phyloP scores from a whole-genome alignment of 2,113 vertebrate species.

The Nyctereutes procyonoides region DNA sequence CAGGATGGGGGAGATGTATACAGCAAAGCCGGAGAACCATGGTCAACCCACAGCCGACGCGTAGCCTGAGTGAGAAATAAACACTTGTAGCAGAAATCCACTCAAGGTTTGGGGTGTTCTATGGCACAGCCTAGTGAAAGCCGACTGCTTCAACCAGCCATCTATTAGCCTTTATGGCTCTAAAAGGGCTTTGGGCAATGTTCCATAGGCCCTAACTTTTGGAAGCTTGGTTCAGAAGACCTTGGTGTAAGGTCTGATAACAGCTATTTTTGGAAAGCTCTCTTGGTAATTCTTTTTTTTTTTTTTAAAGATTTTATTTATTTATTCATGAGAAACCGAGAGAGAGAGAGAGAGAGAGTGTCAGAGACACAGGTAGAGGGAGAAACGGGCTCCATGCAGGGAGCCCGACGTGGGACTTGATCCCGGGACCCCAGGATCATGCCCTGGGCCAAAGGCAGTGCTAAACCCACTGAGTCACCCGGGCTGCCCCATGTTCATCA shows the following conservation, averaged over 20 bases:
- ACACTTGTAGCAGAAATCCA: background rate
- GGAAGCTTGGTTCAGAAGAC: background rate
- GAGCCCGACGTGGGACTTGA: too few relatives aligned
- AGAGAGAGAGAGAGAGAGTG: too few relatives aligned
- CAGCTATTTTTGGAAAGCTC: background rate
- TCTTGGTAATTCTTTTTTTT: background rate
- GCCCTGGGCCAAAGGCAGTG: too few relatives aligned
- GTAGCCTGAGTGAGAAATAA: background rate
- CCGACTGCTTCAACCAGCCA: background rate
- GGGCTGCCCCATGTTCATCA: too few relatives aligned
- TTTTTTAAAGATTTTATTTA: too few relatives aligned
- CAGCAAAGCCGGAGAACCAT: background rate
- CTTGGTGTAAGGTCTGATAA: background rate
- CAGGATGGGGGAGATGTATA: background rate
- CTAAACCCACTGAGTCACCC: too few relatives aligned
- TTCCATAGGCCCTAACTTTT: background rate
- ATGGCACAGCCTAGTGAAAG: background rate
- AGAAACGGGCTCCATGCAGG: too few relatives aligned
- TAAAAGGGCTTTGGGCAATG: background rate
- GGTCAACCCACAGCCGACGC: background rate
- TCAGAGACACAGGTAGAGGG: too few relatives aligned
- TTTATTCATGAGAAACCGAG: too few relatives aligned
- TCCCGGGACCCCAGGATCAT: too few relatives aligned
- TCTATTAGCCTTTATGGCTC: background rate
- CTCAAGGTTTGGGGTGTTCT: background rate